Conservation (phyloP, 2,888 invertebrate genomes). For the Mythimna albipuncta region DNA sequence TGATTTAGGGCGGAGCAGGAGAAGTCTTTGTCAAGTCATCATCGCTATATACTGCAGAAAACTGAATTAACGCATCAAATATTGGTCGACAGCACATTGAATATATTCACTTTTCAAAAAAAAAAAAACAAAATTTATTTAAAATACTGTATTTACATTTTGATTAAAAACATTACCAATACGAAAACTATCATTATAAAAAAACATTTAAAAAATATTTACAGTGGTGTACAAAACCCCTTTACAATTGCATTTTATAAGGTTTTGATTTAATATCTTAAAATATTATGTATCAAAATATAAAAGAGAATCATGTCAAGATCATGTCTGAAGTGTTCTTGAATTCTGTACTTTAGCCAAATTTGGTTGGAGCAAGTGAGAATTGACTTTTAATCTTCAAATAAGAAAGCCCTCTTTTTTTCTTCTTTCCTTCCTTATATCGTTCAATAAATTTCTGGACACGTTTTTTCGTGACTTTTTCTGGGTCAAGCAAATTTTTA, state of each 20-base stretch:
- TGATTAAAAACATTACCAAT: not conserved
- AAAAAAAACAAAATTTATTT: not conserved
- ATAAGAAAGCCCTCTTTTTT: conserved; percentile 45
- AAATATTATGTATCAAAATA: not conserved
- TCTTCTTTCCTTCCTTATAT: conserved; percentile 32
- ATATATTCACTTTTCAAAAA: not conserved
- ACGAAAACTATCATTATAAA: not conserved
- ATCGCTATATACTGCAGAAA: too few relatives aligned
- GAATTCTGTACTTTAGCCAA: conserved; percentile 8
- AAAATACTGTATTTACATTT: conserved; percentile 4
- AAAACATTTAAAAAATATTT: not conserved
- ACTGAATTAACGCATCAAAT: too few relatives aligned
- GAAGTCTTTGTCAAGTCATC: too few relatives aligned
- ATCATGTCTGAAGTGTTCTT: not conserved
- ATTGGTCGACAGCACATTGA: not conserved
- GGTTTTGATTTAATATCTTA: not conserved
- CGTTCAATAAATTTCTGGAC: conserved; percentile 40
- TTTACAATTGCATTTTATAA: not conserved
- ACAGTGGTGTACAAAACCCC: not conserved
- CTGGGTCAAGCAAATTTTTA: conserved; percentile 39
- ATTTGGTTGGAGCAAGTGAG: conserved; percentile 33
- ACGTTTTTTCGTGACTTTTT: conserved; percentile 45
- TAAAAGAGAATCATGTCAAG: not conserved
- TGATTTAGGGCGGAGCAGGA: too few relatives aligned
- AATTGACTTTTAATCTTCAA: conserved; percentile 42